Base-by-base conservation (phyloP, 2,797 vertebrate species). In the Diglossa cyanea region DNA sequence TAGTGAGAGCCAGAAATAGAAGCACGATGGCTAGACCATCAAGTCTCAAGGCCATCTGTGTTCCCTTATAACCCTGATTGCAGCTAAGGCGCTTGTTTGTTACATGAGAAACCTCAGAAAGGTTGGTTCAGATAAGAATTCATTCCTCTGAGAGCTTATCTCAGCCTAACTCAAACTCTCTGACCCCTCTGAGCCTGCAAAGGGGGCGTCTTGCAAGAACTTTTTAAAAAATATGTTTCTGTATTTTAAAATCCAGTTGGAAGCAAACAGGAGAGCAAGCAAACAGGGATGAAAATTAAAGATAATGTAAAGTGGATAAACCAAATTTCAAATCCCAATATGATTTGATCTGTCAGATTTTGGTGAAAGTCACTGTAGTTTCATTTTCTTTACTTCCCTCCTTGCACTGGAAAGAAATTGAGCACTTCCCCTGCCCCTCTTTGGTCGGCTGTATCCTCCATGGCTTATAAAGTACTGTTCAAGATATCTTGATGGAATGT, bases 101-200 rank as follows among this genome's bases (percentile, higher is more conserved):
- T 70, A 57, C 28, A 67, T 11, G 35, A 67, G 92, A 86, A 90
- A 28, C 21, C 55, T 87, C 55, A 25, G 40, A 66, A 79, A 84
- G 21, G 51, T 66, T 76, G 55, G 30, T 88, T 82, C 77, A 85
- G 94, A 95, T 94, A 94, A 86, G 61, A 44, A 14, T 63, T 91
- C 37, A 35, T 81, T 88, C 60, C 79, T 94, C 74, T 67, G 67
- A 86, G 45, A 40, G 48, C 66, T 95, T 95, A 88, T 93, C 83
- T 93, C 31, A 77, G 28, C 68, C 54, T 71, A n/a, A 61, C 55
- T 73, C 67, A 60, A 88, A 48, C 48, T 66, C 4, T 25, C 17
- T 53, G 62, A 55, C 44, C 86, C n/a, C 24, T 93, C 57, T 70
- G 24, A 87, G 35, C 48, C 48, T 88, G 31, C 10, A 90, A 84